phyloP scores from a whole-genome alignment of 2,113 vertebrate genomes.

The Rhadina sibilatrix region DNA sequence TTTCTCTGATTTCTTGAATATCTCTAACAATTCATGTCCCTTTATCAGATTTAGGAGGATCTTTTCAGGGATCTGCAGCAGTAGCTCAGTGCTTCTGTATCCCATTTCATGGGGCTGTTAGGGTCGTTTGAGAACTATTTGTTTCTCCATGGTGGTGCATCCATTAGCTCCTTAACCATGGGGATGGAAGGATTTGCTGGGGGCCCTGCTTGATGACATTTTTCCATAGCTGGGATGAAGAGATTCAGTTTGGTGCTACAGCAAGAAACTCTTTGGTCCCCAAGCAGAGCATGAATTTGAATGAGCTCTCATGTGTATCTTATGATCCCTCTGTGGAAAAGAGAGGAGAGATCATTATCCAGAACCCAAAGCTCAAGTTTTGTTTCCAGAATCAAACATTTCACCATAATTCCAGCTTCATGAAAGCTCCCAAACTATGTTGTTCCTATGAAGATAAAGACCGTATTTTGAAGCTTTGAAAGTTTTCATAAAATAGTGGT shows the following conservation, averaged over 20 bases:
- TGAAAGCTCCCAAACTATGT: not conserved
- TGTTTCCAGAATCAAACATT: not conserved
- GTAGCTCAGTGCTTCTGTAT: not conserved
- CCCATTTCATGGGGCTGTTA: not conserved
- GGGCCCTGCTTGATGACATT: not conserved
- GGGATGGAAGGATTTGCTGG: not conserved
- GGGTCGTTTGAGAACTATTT: not conserved
- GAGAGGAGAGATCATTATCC: not conserved
- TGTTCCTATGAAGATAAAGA: not conserved
- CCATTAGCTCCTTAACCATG: not conserved
- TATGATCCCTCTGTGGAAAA: not conserved
- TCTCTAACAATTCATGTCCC: not conserved
- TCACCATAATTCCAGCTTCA: not conserved
- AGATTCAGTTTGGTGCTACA: not conserved
- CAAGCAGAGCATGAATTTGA: not conserved
- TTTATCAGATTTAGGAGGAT: not conserved
- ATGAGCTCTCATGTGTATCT: not conserved
- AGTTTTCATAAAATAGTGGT: not conserved
- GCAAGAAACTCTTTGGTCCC: not conserved
- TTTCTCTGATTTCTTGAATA: not conserved
- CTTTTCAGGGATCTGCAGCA: not conserved
- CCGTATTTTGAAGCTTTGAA: not conserved
- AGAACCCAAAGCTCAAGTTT: not conserved
- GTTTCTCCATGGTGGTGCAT: not conserved
- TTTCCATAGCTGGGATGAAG: not conserved